Evolutionary conservation across 2,113 vertebrate species (phyloP), one percentile per base, ranked within the genome.

Genomic region (Vulpes ferrilata): DNA sequence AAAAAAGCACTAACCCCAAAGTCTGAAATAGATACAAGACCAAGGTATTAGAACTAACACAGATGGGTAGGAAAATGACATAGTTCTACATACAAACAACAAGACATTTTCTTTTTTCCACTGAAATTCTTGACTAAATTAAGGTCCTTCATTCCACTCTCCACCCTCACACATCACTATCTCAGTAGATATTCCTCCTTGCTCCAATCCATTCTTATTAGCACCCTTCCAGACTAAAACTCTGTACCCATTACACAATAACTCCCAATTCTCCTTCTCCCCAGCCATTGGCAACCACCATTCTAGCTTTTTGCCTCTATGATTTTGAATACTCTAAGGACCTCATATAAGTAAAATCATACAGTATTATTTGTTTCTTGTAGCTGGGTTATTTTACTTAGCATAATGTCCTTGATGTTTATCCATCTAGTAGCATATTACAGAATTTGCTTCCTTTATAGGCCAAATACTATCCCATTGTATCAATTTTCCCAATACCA

Each of bases 1-100:
- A 99, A 98, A 98, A 99, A 99, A 2, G 99, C 99, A n/a, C 99
- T 99, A 88, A 99, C 99, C 8, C 99, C 99, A 0, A 99, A 99
- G 95, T 99, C 99, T 99, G 98, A 78, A 99, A 98, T 1, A 95
- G 15, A 93, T 22, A 96, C 88, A 76, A 85, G 35, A 96, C 96
- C 12, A 88, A 78, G 67, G 90, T 12, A 96, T 97, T 97, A 96
- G 81, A 87, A 97, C 27, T 16, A 76, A 84, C 35, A 57, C 65
- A 89, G 82, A 88, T 10, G 10, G 51, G 82, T 27, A 82, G 79
- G n/a, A 85, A 81, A 83, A 81, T 16, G 67, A 59, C 3, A 27
- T 7, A 55, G 88, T 97, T 53, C 88, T 95, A 97, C 60, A 64
- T 62, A 69, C 43, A 91, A 57, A 27, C 10, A 35, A 27, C 76